These are phyloP conservation scores for Phalanger gymnotis DNA, from an alignment of 2,797 vertebrate genomes.

Conservation along the genomic window DNA sequence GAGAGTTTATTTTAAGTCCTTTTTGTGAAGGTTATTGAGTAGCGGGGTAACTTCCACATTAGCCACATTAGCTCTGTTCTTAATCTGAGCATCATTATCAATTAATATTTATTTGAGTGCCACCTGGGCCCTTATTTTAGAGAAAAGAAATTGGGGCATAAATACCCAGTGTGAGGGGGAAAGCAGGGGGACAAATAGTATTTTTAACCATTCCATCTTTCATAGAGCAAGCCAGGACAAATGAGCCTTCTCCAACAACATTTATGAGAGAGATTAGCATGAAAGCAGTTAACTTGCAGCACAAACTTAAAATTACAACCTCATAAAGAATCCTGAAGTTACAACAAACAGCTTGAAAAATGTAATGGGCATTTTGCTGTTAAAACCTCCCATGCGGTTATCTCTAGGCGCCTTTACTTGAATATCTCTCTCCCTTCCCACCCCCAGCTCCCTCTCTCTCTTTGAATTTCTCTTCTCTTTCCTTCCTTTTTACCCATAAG, in stretches of 20 bases:
- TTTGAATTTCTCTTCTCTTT: slow-evolving; percentile 35
- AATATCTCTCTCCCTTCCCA: background rate
- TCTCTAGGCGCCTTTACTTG: slow-evolving; percentile 34
- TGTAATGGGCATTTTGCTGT: slow-evolving; percentile 25
- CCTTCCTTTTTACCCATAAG: slow-evolving; percentile 46
- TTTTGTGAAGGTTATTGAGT: slow-evolving; percentile 62
- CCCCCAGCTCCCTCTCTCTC: background rate
- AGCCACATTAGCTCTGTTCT: background rate
- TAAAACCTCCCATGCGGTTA: slow-evolving; percentile 43
- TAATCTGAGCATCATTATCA: background rate
- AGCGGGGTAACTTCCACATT: background rate
- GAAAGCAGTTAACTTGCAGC: slow-evolving; percentile 63
- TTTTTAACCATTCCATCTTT: slow-evolving; percentile 57
- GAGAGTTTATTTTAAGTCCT: slow-evolving; percentile 54
- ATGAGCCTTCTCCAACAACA: slow-evolving; percentile 36
- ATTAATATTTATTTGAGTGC: background rate
- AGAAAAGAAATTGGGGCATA: background rate
- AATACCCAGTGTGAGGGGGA: slow-evolving; percentile 7
- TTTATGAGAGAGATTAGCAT: slow-evolving; percentile 71
- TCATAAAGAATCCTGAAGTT: slow-evolving; percentile 62
- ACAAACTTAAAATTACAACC: slow-evolving; percentile 68
- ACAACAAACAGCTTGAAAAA: slow-evolving; percentile 33
- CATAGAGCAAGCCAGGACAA: slow-evolving; percentile 36
- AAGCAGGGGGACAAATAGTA: background rate
- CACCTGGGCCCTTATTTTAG: background rate